phyloP scores from a whole-genome alignment of 2,888 invertebrate species.

The Camponotus fellah region DNA sequence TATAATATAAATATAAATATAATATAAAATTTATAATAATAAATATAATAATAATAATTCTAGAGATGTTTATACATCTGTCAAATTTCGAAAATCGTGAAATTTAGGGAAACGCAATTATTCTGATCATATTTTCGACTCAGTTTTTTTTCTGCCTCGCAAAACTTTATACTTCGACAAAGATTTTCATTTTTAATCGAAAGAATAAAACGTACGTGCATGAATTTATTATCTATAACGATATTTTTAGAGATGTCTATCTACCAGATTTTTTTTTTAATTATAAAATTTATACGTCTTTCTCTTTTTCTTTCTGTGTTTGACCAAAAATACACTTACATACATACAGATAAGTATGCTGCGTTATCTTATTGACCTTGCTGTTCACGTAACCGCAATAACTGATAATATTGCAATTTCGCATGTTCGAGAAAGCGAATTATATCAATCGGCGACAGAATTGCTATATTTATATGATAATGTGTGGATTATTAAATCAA shows the following conservation, averaged over 20 bases:
- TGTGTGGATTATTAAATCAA: not conserved
- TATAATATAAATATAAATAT: too few species aligned
- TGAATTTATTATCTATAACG: too few species aligned
- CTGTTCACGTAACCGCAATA: constrained; percentile 21
- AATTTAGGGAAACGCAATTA: too few species aligned
- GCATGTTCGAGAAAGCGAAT: not conserved
- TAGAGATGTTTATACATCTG: not conserved
- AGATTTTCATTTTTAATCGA: too few species aligned
- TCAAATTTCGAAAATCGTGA: too few species aligned
- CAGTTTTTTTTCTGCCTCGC: not conserved
- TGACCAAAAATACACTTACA: not conserved
- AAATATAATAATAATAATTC: too few species aligned
- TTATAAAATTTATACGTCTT: not conserved
- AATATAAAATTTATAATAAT: too few species aligned
- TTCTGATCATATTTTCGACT: too few species aligned
- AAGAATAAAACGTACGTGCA: not conserved
- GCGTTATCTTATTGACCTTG: constrained; percentile 37
- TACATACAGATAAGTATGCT: not conserved
- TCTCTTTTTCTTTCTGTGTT: not conserved
- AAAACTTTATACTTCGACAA: too few species aligned
- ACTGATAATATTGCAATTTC: constrained; percentile 2
- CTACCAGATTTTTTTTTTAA: not conserved
- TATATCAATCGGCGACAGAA: constrained; percentile 18
- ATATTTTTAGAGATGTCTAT: not conserved
- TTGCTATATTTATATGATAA: constrained; percentile 16